Conservation (phyloP, 1,140 invertebrate species). For the Caenorhabditis elegans region DNA sequence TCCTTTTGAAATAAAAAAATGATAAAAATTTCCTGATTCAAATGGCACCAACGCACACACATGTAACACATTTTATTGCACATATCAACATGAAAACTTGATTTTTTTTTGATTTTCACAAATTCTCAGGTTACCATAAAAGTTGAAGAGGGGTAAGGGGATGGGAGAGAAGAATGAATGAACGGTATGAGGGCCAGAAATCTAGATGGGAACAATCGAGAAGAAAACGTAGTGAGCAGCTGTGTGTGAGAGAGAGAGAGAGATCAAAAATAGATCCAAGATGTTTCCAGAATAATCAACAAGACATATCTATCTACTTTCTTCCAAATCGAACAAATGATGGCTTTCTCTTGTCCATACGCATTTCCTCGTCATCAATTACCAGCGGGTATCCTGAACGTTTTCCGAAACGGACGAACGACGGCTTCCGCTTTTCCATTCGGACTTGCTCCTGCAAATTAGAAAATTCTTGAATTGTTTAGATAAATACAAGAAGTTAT, state of each 20-base stretch:
- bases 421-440: slow-evolving; percentile 44
- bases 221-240: background rate
- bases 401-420: slow-evolving; percentile 46
- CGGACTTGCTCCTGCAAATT: background rate
- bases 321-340: slow-evolving; percentile 14
- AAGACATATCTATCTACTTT: background rate
- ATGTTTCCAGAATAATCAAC: too few relatives aligned
- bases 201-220: background rate
- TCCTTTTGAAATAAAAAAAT: too few relatives aligned
- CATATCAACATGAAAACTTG: slow-evolving; percentile 28
- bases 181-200: background rate
- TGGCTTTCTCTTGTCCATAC: slow-evolving; percentile 27
- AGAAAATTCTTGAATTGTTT: too few relatives aligned
- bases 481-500: too few relatives aligned
- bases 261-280: background rate
- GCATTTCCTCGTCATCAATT: background rate
- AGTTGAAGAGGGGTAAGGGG: background rate
- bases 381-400: slow-evolving; percentile 17
- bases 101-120: too few relatives aligned
- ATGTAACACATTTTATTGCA: slow-evolving; percentile 28
- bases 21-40: background rate
- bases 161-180: background rate
- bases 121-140: slow-evolving; percentile 3
- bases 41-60: background rate
- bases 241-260: background rate